Conservation (phyloP, 2,888 invertebrate genomes). For the Sinohyriopsis cumingii region DNA sequence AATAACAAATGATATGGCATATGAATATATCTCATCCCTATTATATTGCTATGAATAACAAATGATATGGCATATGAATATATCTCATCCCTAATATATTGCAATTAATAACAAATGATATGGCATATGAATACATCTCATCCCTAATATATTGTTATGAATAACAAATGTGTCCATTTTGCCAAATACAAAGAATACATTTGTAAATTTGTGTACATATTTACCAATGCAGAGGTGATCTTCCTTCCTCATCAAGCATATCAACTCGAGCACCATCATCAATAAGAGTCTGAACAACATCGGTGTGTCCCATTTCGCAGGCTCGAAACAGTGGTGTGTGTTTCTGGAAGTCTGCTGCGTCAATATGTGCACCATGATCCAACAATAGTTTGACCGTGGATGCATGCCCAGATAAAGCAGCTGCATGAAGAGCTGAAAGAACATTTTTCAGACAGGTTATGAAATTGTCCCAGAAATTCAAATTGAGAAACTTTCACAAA, state of each 20-base stretch:
- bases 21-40: no score
- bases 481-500: no score
- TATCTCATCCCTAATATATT: no score
- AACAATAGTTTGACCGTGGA: slow-evolving; percentile 67
- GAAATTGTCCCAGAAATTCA: not conserved
- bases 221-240: slow-evolving; percentile 71
- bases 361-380: slow-evolving; percentile 62
- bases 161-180: no score
- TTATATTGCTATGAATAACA: no score
- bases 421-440: slow-evolving; percentile 69
- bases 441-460: no score
- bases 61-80: no score
- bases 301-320: slow-evolving; percentile 70
- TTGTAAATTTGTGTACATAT: slow-evolving; percentile 5
- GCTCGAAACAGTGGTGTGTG: slow-evolving; percentile 71
- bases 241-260: slow-evolving; percentile 68
- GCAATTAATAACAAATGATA: no score
- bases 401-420: slow-evolving; percentile 69
- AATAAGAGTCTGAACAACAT: slow-evolving; percentile 66
- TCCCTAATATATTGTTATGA: no score
- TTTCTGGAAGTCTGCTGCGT: slow-evolving; percentile 66
- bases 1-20: no score
- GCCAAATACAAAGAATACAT: no score
- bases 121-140: no score
- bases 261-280: slow-evolving; percentile 68